Conservation (phyloP, 2,113 vertebrate genomes). For the Stictonetta naevosa region DNA sequence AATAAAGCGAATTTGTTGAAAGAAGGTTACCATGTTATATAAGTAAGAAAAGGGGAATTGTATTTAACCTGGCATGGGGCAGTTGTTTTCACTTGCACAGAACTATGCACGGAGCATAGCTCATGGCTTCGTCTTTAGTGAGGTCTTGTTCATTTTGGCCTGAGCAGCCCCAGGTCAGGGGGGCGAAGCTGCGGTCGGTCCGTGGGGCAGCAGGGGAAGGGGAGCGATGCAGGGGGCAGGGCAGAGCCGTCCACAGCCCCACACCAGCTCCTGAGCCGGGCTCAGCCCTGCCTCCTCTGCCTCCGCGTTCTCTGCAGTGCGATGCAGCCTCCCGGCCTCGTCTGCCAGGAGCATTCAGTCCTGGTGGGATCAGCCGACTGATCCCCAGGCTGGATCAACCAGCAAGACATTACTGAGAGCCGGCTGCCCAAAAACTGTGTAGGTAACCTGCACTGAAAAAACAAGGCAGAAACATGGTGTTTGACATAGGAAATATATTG, state of each 20-base stretch:
- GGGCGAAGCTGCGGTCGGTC: not conserved
- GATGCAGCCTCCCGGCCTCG: not conserved
- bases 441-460: not conserved
- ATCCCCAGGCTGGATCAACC: not conserved
- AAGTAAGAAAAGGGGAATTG: slow-evolving; percentile 46
- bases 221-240: not conserved
- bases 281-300: not conserved
- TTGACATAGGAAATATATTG: not conserved
- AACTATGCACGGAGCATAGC: slow-evolving; percentile 26
- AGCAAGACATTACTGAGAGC: not conserved
- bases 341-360: accelerated
- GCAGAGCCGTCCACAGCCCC: not conserved
- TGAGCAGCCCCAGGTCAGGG: not conserved
- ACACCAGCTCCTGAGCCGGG: not conserved
- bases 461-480: not conserved
- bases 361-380: accelerated
- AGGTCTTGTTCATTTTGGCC: slow-evolving; percentile 70
- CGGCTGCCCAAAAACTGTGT: not conserved
- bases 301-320: not conserved
- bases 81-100: slow-evolving; percentile 63
- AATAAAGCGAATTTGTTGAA: slow-evolving; percentile 30
- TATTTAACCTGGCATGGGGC: slow-evolving; percentile 66
- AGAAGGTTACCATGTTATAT: slow-evolving; percentile 52
- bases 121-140: slow-evolving; percentile 27
- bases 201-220: not conserved